Evolutionary conservation across 2,888 invertebrate genomes (phyloP), one percentile per base, ranked within the genome.

Genomic region (Didymodactylos carnosus): DNA sequence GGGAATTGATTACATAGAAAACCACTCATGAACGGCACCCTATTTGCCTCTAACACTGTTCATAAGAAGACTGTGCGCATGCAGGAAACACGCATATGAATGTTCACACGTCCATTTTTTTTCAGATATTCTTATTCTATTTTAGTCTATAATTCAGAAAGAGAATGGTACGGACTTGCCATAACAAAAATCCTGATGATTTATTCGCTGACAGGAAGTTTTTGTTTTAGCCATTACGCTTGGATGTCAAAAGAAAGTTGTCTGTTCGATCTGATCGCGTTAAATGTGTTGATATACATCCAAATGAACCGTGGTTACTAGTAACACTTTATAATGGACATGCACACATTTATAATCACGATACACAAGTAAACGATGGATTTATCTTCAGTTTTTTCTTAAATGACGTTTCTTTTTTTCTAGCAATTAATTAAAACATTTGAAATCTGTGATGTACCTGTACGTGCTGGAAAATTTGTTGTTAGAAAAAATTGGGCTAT

Each of bases 311-410:
- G 78, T 99, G 98, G 98, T 91, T 98, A 88, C 87, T 98, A 72
- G 95, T 94, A 79, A 92, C 94, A 49, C 86, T 99, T 41, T 99
- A 99, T 87, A 95, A 94, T 85, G 98, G 98, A 79, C 92, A 97
- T 85, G 94, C 97, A 79, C 95, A 98, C 87, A 91, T 99, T 81
- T 99, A 97, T 95, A 97, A 98, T 83, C 90, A 92, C 85, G 97
- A 98, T 83, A 91, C 90, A 76, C 95, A 95, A 84, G 83, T 84
- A 69, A 14, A 73, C 35, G 25, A 25, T 10, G 27, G 16, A 7
- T 2, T 35, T 29, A 19, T 35, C 8, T n/a, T n/a, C n/a, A n/a
- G 19, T 40, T 27, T 19, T 39, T 76, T 25, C 73, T 72, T 25
- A 73, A 78, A 77, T 76, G 76, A 76, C 14, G 29, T 69, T 14